Evolutionary conservation across 2,888 invertebrate species (phyloP).

Genomic region (Sceliomorpha sp.): DNA sequence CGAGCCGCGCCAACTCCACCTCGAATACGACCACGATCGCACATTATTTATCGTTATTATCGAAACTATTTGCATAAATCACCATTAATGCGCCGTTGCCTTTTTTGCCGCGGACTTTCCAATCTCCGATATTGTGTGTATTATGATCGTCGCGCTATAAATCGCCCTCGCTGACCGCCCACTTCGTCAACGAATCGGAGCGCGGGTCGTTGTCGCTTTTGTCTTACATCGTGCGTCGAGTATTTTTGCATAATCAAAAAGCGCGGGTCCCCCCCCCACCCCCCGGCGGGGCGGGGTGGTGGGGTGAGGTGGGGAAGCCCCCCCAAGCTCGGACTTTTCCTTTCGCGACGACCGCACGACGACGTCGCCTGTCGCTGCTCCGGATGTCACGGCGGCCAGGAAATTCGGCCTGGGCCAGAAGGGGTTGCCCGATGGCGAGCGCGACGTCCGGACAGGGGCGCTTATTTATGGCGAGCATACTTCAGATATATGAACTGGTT

Average conservation of each 20-base stretch:
- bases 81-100: neutral
- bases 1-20: no score
- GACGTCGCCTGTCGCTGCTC: conserved; percentile 28
- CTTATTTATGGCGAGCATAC: conserved; percentile 80
- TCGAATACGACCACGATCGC: neutral
- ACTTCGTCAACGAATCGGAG: conserved; percentile 16
- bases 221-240: conserved; percentile 34
- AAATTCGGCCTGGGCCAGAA: conserved; percentile 53
- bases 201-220: conserved; percentile 17
- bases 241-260: conserved; percentile 48
- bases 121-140: conserved; percentile 11
- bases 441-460: conserved; percentile 78
- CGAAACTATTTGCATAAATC: conserved; percentile 13
- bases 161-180: conserved; percentile 11
- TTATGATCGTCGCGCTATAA: conserved; percentile 24
- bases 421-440: conserved; percentile 72
- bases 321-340: conserved; percentile 49
- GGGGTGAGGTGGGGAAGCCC: no score
- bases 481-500: conserved; percentile 81
- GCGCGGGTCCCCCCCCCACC: no score
- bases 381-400: conserved; percentile 35
- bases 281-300: neutral
- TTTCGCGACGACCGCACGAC: no score
- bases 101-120: conserved; percentile 6
- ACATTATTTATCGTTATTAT: conserved; percentile 19